Percentiles rank a stretch among this genome's conserved stretches.
These are phyloP conservation scores for Chauna torquata DNA, from an alignment of 2,113 vertebrate genomes.

Conservation along the genomic window DNA sequence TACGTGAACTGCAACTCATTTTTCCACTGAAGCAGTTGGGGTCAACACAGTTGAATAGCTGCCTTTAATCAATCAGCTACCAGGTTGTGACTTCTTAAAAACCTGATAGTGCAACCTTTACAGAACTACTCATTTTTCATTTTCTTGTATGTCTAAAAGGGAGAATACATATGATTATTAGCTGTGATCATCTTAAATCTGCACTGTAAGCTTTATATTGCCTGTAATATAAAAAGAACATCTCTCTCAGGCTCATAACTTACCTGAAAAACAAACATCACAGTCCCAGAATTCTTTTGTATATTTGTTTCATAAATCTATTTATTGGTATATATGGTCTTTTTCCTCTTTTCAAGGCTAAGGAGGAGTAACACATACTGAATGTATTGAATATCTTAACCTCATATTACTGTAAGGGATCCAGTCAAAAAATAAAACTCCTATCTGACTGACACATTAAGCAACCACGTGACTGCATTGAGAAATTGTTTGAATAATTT, in stretches of 20 bases:
- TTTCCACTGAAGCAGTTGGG: neutral
- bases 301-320: neutral
- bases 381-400: neutral
- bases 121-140: neutral
- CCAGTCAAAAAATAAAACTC: neutral
- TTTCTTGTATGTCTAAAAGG: neutral
- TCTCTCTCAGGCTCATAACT: neutral
- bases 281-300: neutral
- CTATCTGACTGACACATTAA: neutral
- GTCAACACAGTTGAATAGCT: neutral
- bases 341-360: neutral
- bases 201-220: neutral
- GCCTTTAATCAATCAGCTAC: neutral
- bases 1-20: neutral
- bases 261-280: neutral
- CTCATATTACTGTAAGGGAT: neutral
- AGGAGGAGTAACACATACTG: neutral
- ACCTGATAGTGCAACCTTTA: neutral
- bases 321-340: neutral
- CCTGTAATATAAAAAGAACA: neutral
- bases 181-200: neutral
- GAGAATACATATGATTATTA: neutral
- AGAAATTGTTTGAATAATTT: slow-evolving; percentile 30
- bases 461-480: neutral
- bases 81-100: neutral